phyloP scores from a whole-genome alignment of 2,113 vertebrate genomes.

The Colossoma macropomum region DNA sequence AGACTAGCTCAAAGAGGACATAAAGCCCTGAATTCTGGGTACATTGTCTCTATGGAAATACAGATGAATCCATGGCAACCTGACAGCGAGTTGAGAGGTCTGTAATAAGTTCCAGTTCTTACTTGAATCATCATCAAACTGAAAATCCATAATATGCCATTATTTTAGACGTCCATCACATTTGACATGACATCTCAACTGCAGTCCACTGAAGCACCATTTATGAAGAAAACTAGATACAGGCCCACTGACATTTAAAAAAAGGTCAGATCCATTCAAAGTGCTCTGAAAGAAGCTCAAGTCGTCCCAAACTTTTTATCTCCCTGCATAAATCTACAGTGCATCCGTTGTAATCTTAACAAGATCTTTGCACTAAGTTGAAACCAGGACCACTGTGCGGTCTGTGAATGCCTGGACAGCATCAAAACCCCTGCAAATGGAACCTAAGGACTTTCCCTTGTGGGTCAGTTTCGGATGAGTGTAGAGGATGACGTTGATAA shows the following conservation, averaged over 20 bases:
- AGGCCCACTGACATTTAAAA: not conserved
- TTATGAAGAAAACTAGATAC: not conserved
- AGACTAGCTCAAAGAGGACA: not conserved
- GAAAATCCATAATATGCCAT: not conserved
- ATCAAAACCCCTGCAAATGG: not conserved
- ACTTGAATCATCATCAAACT: not conserved
- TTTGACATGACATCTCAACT: not conserved
- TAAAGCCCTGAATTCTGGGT: not conserved
- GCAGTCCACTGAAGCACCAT: not conserved
- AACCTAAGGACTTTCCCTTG: too few species aligned
- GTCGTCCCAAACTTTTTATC: not conserved
- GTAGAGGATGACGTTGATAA: too few species aligned
- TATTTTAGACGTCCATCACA: not conserved
- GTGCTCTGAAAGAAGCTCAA: not conserved
- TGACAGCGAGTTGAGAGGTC: not conserved
- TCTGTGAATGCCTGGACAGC: conserved; percentile 38
- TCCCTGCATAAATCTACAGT: not conserved
- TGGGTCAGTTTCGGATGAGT: too few species aligned
- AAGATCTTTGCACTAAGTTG: too few species aligned
- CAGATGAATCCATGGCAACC: not conserved
- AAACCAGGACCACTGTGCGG: not conserved
- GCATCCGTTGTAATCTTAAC: too few species aligned
- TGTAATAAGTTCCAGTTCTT: not conserved
- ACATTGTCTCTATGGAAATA: not conserved
- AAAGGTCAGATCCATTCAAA: not conserved